A percentile compares a stretch with the other conserved stretches of the same genome.
Evolutionary conservation across 2,113 vertebrate species (phyloP).

Genomic region (Verasper variegatus): DNA sequence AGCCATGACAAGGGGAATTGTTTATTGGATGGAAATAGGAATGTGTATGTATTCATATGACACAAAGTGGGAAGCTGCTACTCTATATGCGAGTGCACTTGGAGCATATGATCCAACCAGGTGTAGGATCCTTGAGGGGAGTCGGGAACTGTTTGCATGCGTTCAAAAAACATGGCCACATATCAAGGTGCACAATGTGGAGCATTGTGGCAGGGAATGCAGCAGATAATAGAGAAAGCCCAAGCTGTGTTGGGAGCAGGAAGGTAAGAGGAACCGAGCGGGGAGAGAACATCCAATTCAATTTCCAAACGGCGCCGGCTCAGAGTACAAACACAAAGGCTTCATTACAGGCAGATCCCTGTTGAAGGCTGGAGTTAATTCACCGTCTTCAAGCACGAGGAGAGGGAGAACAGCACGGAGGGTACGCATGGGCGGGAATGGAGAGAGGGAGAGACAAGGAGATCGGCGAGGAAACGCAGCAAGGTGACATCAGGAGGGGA

Average conservation of each 20-base stretch:
- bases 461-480: conserved; percentile 24
- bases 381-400: conserved; percentile 55
- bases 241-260: conserved; percentile 46
- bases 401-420: conserved; percentile 23
- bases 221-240: conserved; percentile 61
- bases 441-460: conserved; percentile 20
- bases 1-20: neutral
- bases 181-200: conserved; percentile 41
- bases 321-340: conserved; percentile 81
- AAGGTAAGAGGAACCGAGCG: conserved; percentile 72
- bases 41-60: neutral
- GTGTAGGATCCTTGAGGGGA: conserved; percentile 31
- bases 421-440: neutral
- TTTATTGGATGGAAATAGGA: neutral
- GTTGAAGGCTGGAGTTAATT: conserved; percentile 74
- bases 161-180: conserved; percentile 41
- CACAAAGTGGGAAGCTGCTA: neutral
- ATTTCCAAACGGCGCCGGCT: conserved; percentile 73
- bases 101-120: conserved; percentile 37
- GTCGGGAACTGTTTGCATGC: conserved; percentile 36
- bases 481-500: conserved; percentile 25
- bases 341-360: conserved; percentile 76
- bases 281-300: conserved; percentile 77
- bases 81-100: neutral
- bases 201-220: conserved; percentile 36